Percentiles rank a stretch among this genome's conserved stretches.
Conservation (phyloP, 1,140 invertebrate genomes). For the Hycleus phaleratus region DNA sequence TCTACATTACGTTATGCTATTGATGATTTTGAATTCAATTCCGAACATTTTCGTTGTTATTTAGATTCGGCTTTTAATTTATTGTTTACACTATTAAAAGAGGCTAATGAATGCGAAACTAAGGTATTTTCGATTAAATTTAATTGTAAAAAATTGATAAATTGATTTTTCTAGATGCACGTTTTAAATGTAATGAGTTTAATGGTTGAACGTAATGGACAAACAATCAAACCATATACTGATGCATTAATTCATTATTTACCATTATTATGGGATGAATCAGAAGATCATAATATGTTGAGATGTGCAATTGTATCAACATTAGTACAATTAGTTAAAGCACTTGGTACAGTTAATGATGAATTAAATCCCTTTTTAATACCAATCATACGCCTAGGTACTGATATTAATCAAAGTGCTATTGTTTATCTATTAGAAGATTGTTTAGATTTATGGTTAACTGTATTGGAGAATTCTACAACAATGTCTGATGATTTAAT, state of each 20-base stretch:
- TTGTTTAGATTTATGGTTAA: constrained; percentile 82
- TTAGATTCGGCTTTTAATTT: constrained; percentile 67
- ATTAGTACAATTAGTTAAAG: constrained; percentile 68
- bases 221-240: constrained; percentile 62
- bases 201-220: constrained; percentile 78
- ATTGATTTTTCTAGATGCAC: constrained; percentile 59
- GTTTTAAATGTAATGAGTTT: constrained; percentile 84
- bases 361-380: constrained; percentile 61
- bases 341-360: constrained; percentile 52
- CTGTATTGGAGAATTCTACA: constrained; percentile 70
- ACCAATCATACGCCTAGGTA: constrained; percentile 70
- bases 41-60: constrained; percentile 76
- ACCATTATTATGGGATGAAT: constrained; percentile 80
- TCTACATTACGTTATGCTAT: constrained; percentile 68
- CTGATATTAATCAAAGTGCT: constrained; percentile 67
- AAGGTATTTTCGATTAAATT: constrained; percentile 53
- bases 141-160: not conserved
- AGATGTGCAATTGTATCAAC: constrained; percentile 85
- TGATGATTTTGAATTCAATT: constrained; percentile 88
- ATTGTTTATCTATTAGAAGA: constrained; percentile 90
- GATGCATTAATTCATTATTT: constrained; percentile 72
- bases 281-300: constrained; percentile 82
- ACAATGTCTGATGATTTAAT: constrained; percentile 55
- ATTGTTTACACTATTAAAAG: constrained; percentile 77
- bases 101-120: constrained; percentile 86